Conservation (phyloP, 2,797 vertebrate genomes). For the Heliangelus exortis region DNA sequence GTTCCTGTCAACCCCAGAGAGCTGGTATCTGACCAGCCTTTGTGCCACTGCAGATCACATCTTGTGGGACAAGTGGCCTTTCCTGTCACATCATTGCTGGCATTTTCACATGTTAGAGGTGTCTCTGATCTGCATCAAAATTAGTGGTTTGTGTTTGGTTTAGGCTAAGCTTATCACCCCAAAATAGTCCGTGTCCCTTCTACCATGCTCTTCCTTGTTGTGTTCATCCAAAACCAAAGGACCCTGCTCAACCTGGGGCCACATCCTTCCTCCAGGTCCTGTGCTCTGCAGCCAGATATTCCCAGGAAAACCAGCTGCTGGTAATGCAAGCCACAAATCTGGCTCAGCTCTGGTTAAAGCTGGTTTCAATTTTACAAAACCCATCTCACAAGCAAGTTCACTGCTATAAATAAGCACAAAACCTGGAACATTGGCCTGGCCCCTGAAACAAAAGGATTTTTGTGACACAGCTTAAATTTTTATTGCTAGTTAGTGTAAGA, state of each 20-base stretch:
- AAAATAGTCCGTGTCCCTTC: background rate
- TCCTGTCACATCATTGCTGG: background rate
- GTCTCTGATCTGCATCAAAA: background rate
- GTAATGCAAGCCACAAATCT: background rate
- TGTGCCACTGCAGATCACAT: background rate
- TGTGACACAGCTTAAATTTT: background rate
- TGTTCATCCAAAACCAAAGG: background rate
- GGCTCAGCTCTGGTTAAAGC: background rate
- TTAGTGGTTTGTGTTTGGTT: background rate
- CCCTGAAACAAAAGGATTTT: slow-evolving; percentile 10
- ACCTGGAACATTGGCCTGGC: background rate
- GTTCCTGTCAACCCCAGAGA: background rate
- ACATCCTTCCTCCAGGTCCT: rapidly evolving
- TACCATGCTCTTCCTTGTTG: background rate
- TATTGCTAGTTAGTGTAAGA: slow-evolving; percentile 4
- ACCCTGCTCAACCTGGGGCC: background rate
- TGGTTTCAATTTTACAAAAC: slow-evolving; percentile 33
- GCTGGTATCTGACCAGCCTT: background rate
- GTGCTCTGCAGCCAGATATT: background rate
- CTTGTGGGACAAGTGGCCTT: background rate
- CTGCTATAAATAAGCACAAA: slow-evolving; percentile 30
- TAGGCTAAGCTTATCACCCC: background rate
- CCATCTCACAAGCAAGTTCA: background rate
- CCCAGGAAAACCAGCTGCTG: background rate
- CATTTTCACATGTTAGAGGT: background rate